Conservation (phyloP, 2,888 invertebrate genomes). For the Ypsolopha sequella region DNA sequence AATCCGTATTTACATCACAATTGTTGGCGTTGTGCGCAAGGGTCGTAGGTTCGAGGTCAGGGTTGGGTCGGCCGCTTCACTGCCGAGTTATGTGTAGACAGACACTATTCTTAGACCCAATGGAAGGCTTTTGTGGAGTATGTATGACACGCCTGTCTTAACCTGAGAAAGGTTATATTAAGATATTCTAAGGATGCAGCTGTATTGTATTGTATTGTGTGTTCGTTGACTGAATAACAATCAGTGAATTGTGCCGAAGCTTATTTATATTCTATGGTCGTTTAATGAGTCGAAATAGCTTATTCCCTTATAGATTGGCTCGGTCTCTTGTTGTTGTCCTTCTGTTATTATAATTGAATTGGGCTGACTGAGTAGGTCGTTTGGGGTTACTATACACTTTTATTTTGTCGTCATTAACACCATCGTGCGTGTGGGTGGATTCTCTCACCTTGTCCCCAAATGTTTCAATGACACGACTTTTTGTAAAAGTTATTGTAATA, state of each 20-base stretch:
- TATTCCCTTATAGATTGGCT: neutral
- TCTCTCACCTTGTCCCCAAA: constrained; percentile 26
- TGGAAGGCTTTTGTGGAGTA: constrained; percentile 13
- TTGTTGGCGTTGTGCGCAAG: constrained; percentile 50
- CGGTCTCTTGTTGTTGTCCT: neutral
- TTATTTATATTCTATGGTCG: constrained; percentile 1
- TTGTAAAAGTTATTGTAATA: neutral
- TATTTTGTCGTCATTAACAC: constrained; percentile 12
- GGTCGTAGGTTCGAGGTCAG: constrained; percentile 63
- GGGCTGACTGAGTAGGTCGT: neutral
- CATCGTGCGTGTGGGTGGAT: constrained; percentile 14
- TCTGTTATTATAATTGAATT: neutral
- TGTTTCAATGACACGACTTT: neutral
- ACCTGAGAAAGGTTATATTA: constrained; percentile 2
- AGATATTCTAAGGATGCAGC: neutral
- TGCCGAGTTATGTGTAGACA: constrained; percentile 25
- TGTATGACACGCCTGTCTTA: constrained; percentile 8
- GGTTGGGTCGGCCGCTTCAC: constrained; percentile 13
- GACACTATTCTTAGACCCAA: constrained; percentile 20
- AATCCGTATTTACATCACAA: constrained; percentile 57
- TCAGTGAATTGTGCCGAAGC: neutral
- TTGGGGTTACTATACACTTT: neutral
- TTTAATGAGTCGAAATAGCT: neutral
- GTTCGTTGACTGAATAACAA: neutral
- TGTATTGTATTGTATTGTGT: neutral